Base-by-base conservation (phyloP, 92 coral and sea anemone species). In the Diadumene lineata region DNA sequence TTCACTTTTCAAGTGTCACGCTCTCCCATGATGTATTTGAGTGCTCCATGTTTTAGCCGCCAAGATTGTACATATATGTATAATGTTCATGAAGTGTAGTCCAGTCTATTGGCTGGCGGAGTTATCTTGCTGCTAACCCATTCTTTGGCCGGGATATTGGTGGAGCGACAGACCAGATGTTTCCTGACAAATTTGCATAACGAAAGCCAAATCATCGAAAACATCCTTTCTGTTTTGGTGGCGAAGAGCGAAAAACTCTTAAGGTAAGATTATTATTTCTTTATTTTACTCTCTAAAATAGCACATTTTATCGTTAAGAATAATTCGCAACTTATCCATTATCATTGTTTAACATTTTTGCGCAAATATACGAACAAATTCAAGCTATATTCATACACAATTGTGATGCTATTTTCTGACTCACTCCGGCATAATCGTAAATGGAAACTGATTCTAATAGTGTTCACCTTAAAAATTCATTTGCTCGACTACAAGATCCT, bases 101-200 rank as follows among this genome's bases (percentile, higher is more conserved):
- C 13, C 48, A 38, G 48, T 7, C 32, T 32, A 60, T 60, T 60
- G 65, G 65, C 4, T 18, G 65, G 3, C 65, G 29, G 7, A 6
- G 31, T 7, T 60, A 60, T 60, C 65, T 7, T 2, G 31, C 26
- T 6, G 31, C 32, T 27, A 11, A 21, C 1, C 32, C 65, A 60
- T 60, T 60, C 32, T 60, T 23, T 21, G 3, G n/a, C n/a, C n/a
- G n/a, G 28, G 32, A 60, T 60, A 60, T 60, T 60, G 65, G 65
- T 60, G 22, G 65, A 60, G 26, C 6, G 6, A 7, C 29, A 11
- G 1, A 18, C 30, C 65, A 60, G 30, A 30, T 60, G 65, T 60
- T 60, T 21, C 65, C 65, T 21, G 29, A 2, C 4, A 2, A 60
- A 60, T 60, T 60, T 23, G 65, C 65, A 60, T 60, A 60, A 60